Conservation (phyloP, 2,888 invertebrate species). For the Trissolcus brochymenae region DNA sequence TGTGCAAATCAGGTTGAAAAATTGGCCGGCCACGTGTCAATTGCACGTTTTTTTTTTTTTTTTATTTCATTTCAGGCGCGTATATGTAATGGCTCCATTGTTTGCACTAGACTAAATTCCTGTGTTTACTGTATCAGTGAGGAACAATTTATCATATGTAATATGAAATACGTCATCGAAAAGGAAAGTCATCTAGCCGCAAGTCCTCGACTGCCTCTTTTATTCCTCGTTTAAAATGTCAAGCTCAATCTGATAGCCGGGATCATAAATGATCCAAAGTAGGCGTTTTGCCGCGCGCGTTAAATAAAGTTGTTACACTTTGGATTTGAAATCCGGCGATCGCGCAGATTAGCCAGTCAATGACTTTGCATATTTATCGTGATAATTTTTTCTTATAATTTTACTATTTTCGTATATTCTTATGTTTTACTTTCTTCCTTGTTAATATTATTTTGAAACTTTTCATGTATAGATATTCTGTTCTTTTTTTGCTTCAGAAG, state of each 20-base stretch:
- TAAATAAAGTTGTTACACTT: conserved; percentile 47
- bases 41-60: conserved; percentile 8
- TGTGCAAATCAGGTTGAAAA: conserved; percentile 6
- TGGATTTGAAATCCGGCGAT: conserved; percentile 33
- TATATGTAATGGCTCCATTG: conserved; percentile 33
- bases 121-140: conserved; percentile 40
- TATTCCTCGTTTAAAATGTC: conserved; percentile 45
- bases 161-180: conserved; percentile 51
- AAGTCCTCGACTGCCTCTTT: conserved; percentile 50
- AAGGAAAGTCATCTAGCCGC: conserved; percentile 50
- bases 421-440: not conserved
- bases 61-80: not conserved
- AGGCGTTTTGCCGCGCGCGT: conserved; percentile 33
- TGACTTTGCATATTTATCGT: not conserved
- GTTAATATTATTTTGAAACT: not conserved
- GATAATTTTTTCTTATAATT: not conserved
- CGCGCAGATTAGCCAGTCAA: conserved; percentile 19
- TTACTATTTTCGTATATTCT: too few relatives aligned
- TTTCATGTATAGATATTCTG: not conserved
- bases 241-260: conserved; percentile 49
- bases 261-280: conserved; percentile 50
- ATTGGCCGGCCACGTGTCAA: conserved; percentile 19
- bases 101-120: conserved; percentile 19
- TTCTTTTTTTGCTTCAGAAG: not conserved
- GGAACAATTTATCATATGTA: conserved; percentile 47